A percentile compares a stretch with the other conserved stretches of the same genome.
These are phyloP conservation scores for Tapirus terrestris DNA, from an alignment of 2,113 vertebrate species.

Conservation along the genomic window DNA sequence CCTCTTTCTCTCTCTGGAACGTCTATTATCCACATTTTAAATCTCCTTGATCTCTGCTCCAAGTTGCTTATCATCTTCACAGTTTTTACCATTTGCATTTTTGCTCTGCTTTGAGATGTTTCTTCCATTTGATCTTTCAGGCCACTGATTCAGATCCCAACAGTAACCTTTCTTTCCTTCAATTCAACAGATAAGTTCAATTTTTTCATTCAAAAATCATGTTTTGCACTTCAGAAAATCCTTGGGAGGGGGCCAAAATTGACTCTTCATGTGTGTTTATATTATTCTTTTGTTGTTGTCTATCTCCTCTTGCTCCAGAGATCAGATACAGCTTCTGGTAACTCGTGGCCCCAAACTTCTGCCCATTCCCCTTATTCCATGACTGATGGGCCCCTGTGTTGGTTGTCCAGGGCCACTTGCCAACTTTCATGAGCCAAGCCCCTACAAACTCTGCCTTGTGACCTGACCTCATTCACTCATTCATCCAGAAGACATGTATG, in stretches of 20 bases:
- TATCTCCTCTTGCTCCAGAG: not conserved
- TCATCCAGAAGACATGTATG: conserved; percentile 38
- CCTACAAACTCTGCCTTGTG: not conserved
- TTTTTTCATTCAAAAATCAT: not conserved
- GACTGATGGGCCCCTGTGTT: not conserved
- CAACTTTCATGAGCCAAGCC: not conserved
- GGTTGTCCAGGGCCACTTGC: not conserved
- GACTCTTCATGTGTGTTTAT: not conserved
- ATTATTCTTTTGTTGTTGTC: not conserved
- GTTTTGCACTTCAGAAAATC: not conserved
- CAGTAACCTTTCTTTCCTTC: conserved; percentile 14
- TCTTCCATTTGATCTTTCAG: not conserved
- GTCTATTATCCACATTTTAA: not conserved
- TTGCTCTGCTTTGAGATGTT: conserved; percentile 19
- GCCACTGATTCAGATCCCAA: not conserved
- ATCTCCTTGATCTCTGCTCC: not conserved
- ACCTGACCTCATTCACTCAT: conserved; percentile 29
- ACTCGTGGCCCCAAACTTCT: not conserved
- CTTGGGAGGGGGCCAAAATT: not conserved
- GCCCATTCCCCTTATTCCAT: not conserved
- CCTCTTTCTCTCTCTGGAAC: not conserved
- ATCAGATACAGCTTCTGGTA: conserved; percentile 17
- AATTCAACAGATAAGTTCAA: not conserved
- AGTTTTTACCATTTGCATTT: not conserved
- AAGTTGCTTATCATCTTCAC: not conserved